Conservation (phyloP, 2,797 vertebrate species). For the Fundulus diaphanus region DNA sequence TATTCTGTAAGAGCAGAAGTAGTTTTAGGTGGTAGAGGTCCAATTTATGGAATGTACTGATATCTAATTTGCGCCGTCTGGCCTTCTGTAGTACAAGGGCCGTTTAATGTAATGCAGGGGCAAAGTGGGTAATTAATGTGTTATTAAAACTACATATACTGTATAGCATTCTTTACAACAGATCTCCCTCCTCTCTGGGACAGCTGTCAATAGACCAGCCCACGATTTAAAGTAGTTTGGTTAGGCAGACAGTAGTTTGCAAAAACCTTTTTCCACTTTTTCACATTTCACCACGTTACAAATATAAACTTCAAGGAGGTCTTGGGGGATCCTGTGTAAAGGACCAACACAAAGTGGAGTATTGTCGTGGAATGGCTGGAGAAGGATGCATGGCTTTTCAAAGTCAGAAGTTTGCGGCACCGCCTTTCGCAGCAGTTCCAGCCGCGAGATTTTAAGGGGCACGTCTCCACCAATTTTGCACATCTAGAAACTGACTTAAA, state of each 20-base stretch:
- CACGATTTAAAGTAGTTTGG: neutral
- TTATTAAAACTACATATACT: neutral
- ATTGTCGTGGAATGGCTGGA: neutral
- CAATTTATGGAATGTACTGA: neutral
- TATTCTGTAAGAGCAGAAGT: neutral
- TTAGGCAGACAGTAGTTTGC: neutral
- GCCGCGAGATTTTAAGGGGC: neutral
- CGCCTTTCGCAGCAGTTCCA: too few relatives aligned
- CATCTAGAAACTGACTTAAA: too few relatives aligned
- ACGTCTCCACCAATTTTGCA: too few relatives aligned
- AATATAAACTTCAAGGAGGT: neutral
- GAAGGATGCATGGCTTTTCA: neutral
- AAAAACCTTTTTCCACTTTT: neutral
- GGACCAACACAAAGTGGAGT: neutral
- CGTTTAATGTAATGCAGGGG: too few relatives aligned
- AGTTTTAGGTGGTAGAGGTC: neutral
- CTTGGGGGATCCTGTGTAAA: too few relatives aligned
- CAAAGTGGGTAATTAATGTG: too few relatives aligned
- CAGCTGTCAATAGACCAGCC: too few relatives aligned
- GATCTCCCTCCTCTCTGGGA: too few relatives aligned
- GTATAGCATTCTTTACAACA: too few relatives aligned
- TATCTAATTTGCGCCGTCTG: neutral
- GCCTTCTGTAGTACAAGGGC: too few relatives aligned
- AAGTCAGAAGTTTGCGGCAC: neutral
- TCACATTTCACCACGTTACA: neutral